Percentiles rank a stretch among this genome's conserved stretches.
phyloP scores from a whole-genome alignment of 2,113 vertebrate species.

The Erythrocercus mccallii region DNA sequence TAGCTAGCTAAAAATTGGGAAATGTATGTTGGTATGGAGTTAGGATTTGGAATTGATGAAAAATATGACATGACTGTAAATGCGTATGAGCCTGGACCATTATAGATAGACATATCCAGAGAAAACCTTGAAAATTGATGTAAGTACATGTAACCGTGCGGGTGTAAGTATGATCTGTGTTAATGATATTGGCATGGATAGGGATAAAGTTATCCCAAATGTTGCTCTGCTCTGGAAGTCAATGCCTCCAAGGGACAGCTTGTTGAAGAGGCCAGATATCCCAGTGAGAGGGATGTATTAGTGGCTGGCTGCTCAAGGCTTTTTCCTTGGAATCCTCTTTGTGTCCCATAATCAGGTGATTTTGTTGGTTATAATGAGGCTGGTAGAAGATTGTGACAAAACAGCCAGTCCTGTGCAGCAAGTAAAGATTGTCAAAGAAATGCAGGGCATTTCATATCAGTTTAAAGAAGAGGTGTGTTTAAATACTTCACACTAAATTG shows the following conservation, averaged over 20 bases:
- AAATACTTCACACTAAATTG: background rate
- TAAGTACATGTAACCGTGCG: background rate
- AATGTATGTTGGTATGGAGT: background rate
- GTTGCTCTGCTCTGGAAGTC: background rate
- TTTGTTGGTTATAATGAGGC: background rate
- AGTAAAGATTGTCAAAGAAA: background rate
- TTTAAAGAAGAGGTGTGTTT: background rate
- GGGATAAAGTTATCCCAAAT: background rate
- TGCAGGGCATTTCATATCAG: background rate
- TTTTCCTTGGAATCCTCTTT: background rate
- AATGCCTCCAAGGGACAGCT: fast-evolving
- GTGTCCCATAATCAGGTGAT: background rate
- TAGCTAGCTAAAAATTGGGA: background rate
- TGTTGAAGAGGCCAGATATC: fast-evolving
- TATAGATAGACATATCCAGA: background rate
- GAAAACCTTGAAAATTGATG: background rate
- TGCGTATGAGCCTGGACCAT: background rate
- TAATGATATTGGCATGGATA: background rate
- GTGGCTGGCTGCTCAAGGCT: background rate
- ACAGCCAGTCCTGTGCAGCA: background rate
- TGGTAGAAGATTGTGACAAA: background rate
- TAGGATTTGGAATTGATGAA: background rate
- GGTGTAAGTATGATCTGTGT: background rate
- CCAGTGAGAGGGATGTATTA: background rate
- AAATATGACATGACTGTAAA: background rate